A percentile compares a stretch with the other conserved stretches of the same genome.
Conservation (phyloP, 2,797 vertebrate genomes). For the Sternotherus odoratus region DNA sequence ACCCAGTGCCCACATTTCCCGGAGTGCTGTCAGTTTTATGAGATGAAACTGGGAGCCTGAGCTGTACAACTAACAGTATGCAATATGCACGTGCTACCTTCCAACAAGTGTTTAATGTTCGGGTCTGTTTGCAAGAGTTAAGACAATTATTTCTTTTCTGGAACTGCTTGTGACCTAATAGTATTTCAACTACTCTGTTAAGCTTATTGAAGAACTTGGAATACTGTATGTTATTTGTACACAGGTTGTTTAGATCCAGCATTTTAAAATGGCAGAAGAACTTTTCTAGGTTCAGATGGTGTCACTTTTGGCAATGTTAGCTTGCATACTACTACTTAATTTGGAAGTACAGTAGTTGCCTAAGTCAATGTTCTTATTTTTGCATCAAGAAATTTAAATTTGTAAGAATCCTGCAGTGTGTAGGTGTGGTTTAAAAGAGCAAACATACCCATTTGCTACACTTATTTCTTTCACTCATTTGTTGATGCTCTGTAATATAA, state of each 20-base stretch:
- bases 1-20: constrained; percentile 74
- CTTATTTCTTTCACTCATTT: constrained; percentile 52
- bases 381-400: not conserved
- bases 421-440: not conserved
- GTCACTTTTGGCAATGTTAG: not conserved
- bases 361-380: constrained; percentile 29
- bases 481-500: constrained; percentile 36
- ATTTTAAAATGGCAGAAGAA: constrained; percentile 23
- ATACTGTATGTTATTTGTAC: constrained; percentile 11
- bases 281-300: not conserved
- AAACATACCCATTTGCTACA: constrained; percentile 18
- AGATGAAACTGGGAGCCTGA: constrained; percentile 78
- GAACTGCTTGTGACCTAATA: constrained; percentile 49
- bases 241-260: constrained; percentile 13
- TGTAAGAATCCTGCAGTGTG: not conserved
- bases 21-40: constrained; percentile 80
- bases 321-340: not conserved
- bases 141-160: constrained; percentile 68
- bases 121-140: constrained; percentile 71
- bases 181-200: constrained; percentile 57
- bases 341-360: not conserved
- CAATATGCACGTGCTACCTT: constrained; percentile 60
- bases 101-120: constrained; percentile 71
- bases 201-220: constrained; percentile 59
- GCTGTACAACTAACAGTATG: constrained; percentile 72